Evolutionary conservation across 2,888 invertebrate species (phyloP), one percentile per base, ranked within the genome.

Genomic region (Eurytoma californica): DNA sequence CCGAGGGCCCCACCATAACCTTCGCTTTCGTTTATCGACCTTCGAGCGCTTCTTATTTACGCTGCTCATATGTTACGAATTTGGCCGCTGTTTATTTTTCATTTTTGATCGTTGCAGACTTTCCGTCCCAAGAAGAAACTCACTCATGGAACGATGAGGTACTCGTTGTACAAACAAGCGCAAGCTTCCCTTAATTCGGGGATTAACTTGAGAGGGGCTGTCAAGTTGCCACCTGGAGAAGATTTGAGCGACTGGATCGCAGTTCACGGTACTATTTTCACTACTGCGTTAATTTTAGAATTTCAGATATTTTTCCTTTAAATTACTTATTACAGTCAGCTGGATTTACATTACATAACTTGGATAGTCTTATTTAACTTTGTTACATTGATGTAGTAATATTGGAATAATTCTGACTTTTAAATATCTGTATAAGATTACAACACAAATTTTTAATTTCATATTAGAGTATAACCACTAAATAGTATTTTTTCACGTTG

Each of bases 231-330:
- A 1, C 93, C 93, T 47, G 95, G 95, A 5, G 97, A 97, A 91
- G 95, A 96, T 89, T 90, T 95, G 72, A 96, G 96, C 86, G 97
- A 97, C 89, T 97, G 97, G 97, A 93, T 97, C 57, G 97, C 97
- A 20, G 97, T 97, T 4, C 97, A 97, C 91, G 97, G 96, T 96
- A 91, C 84, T 84, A 83, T 72, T 47, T n/a, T 63, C 39, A 53
- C 74, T 70, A 66, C 18, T 53, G 39, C n/a, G 7, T 73, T 78
- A 68, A 78, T 63, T 78, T 78, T 73, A 78, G 61, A 55, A 78
- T 63, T 3, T 73, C 39, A 57, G 47, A 68, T 51, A 67, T 9
- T 72, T 47, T 57, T 58, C n/a, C 60, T 47, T n/a, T 24, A 61
- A 20, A 20, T 65, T 70, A n/a, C 51, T 0, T n/a, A n/a, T n/a